phyloP scores from a whole-genome alignment of 1,140 invertebrate genomes.

The Semibalanus balanoides region DNA sequence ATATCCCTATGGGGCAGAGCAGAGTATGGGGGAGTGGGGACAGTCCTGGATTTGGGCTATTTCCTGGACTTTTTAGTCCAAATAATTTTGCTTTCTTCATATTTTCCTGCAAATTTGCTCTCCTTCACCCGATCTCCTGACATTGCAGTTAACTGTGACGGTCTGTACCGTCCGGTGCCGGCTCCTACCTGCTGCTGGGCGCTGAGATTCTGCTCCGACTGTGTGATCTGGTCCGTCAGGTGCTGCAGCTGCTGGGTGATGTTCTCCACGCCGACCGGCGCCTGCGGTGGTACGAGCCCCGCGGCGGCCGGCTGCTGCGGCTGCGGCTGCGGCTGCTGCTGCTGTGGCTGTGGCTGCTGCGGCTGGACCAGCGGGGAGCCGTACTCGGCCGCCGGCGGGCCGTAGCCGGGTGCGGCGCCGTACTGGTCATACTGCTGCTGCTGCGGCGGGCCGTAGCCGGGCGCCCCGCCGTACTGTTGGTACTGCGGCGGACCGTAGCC shows the following conservation, averaged over 20 bases:
- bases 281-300: constrained; percentile 7
- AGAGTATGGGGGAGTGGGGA: too few relatives aligned
- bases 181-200: constrained; percentile 66
- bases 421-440: constrained; percentile 1
- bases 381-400: constrained; percentile 14
- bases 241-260: constrained; percentile 54
- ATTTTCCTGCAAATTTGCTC: too few relatives aligned
- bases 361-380: constrained; percentile 19
- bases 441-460: not conserved
- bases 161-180: too few relatives aligned
- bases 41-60: too few relatives aligned
- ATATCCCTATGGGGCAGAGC: too few relatives aligned
- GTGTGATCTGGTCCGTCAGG: constrained; percentile 78
- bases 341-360: constrained; percentile 22
- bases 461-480: not conserved
- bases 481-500: not conserved
- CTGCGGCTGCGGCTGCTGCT: constrained; percentile 16
- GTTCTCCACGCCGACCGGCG: constrained; percentile 28
- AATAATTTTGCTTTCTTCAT: too few relatives aligned
- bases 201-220: constrained; percentile 84
- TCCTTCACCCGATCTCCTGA: too few relatives aligned
- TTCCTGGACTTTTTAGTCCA: too few relatives aligned
- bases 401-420: constrained; percentile 7
- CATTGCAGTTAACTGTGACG: too few relatives aligned
- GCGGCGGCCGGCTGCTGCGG: constrained; percentile 18